Evolutionary conservation across 2,888 invertebrate genomes (phyloP), one percentile per base, ranked within the genome.

Genomic region (Notocelia uddmanniana): DNA sequence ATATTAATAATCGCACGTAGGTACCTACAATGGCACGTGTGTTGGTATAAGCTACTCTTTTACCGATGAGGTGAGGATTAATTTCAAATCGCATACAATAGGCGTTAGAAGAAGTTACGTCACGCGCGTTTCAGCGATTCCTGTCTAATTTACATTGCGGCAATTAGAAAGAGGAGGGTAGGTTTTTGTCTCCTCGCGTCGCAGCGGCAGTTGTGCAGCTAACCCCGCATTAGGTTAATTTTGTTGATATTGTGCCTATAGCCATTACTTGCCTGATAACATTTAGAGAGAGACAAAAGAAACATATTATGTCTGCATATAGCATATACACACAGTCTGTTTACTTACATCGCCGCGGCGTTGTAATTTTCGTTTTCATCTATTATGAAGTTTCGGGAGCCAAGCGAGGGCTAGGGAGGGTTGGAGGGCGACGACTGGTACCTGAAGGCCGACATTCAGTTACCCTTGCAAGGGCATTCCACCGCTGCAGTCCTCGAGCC

Each of bases 391-490:
- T 82, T 80, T 78, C 79, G 77, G 78, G 83, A 79, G 84, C 78
- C 80, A 80, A 75, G 78, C 67, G 80, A 71, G 80, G 79, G 80
- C 82, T 77, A 73, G 75, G 80, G 77, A 80, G 77, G 84, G 84
- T 83, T 85, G 87, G 92, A 91, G 94, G 90, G 92, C 87, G 85
- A 80, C 87, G 90, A 89, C 89, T 89, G 85, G 83, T 87, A 90
- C 88, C 89, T 83, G 87, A 84, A 89, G 86, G 85, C 89, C 88
- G 92, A 89, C 92, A 89, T 93, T 93, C 85, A 86, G 86, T 82
- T 89, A 89, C 89, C 92, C 92, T 91, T 87, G 86, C 86, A 88
- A 87, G 92, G 92, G 89, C 90, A 88, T 89, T 91, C 88, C 89
- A 86, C 90, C 85, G 83, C 81, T 87, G 90, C 91, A 90, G 86